These are phyloP conservation scores for Scaptomyza flava DNA, from an alignment of 2,888 invertebrate species.

Conservation along the genomic window DNA sequence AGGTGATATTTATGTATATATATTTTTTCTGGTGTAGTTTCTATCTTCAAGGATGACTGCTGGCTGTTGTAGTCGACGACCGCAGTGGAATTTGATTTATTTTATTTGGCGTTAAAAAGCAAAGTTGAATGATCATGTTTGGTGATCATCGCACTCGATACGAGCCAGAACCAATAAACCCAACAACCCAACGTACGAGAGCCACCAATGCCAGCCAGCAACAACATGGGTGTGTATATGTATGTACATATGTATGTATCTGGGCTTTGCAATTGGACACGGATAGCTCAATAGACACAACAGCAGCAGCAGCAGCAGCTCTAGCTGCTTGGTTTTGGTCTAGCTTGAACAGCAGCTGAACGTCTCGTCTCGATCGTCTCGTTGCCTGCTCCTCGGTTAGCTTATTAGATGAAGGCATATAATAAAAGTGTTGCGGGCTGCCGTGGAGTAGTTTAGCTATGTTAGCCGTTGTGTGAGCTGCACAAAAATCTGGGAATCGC, in stretches of 20 bases:
- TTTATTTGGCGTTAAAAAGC: conserved; percentile 81
- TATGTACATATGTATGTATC: conserved; percentile 52
- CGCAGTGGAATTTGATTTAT: conserved; percentile 79
- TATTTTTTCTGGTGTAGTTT: not conserved
- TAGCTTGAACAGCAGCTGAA: conserved; percentile 12
- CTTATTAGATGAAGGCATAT: conserved; percentile 80
- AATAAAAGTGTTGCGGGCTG: conserved; percentile 80
- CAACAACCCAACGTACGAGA: conserved; percentile 22
- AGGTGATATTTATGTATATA: not conserved
- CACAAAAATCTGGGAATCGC: conserved; percentile 57
- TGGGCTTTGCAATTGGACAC: conserved; percentile 77
- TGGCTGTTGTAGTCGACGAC: conserved; percentile 67
- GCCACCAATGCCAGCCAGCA: conserved; percentile 20
- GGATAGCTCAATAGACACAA: conserved; percentile 77
- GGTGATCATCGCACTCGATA: conserved; percentile 71
- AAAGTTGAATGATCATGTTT: conserved; percentile 79
- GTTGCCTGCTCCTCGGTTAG: conserved; percentile 55
- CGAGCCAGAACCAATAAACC: conserved; percentile 62
- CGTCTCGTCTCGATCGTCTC: conserved; percentile 8
- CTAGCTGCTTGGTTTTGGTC: conserved; percentile 19
- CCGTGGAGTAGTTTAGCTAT: conserved; percentile 44
- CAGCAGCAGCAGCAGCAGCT: conserved; percentile 29
- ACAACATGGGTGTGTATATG: conserved; percentile 62
- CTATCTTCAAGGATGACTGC: conserved; percentile 7
- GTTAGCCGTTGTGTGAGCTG: conserved; percentile 35